Conservation (phyloP, 2,888 invertebrate genomes). For the Macrophya alboannulata region DNA sequence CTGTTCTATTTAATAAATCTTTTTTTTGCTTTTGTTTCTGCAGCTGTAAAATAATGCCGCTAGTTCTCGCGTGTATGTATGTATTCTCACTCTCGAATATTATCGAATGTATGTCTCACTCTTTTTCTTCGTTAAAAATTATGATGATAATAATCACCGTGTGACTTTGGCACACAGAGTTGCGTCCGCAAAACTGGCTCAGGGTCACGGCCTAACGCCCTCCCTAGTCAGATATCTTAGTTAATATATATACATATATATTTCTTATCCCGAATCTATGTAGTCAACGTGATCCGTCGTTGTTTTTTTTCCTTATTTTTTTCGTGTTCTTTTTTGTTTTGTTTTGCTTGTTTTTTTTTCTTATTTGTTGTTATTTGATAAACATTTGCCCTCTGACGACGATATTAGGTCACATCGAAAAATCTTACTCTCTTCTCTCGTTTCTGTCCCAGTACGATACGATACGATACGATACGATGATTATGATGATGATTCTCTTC, state of each 20-base stretch:
- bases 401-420: constrained; percentile 24
- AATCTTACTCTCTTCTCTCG: constrained; percentile 8
- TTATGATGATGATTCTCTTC: neutral
- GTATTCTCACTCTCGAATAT: constrained; percentile 11
- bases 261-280: constrained; percentile 14
- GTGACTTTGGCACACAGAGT: constrained; percentile 49
- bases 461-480: neutral
- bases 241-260: constrained; percentile 12
- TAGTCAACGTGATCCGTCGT: neutral
- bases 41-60: neutral
- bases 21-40: neutral
- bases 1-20: neutral
- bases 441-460: neutral
- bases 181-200: constrained; percentile 59
- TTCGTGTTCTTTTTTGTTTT: neutral
- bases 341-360: neutral
- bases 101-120: neutral
- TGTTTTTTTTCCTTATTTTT: neutral
- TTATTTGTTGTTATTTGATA: constrained; percentile 21
- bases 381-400: constrained; percentile 47
- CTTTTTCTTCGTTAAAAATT: neutral
- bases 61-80: neutral
- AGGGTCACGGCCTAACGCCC: constrained; percentile 65
- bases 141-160: constrained; percentile 31
- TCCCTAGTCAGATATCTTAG: constrained; percentile 57